phyloP scores from a whole-genome alignment of 2,113 vertebrate genomes.

The Tenebrosternarchus preto region DNA sequence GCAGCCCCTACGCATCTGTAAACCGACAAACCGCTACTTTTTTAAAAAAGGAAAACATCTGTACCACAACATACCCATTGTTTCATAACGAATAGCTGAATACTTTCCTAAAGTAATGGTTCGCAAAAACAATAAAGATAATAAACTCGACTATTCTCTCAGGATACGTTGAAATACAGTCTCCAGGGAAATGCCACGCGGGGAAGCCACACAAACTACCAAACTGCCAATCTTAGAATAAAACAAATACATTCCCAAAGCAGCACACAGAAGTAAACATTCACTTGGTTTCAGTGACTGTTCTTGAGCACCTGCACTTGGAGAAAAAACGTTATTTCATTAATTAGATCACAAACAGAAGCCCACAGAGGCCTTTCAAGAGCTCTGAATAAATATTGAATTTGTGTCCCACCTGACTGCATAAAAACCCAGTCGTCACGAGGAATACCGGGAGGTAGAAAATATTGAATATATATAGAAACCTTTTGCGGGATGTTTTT shows the following conservation, averaged over 20 bases:
- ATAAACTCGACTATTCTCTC: slow-evolving; percentile 67
- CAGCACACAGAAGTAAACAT: slow-evolving; percentile 71
- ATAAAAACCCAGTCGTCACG: slow-evolving; percentile 36
- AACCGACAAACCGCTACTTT: neutral
- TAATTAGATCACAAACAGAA: slow-evolving; percentile 75
- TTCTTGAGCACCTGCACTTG: slow-evolving; percentile 72
- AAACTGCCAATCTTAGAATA: slow-evolving; percentile 67
- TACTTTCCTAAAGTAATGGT: neutral
- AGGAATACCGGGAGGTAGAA: slow-evolving; percentile 34
- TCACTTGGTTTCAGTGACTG: slow-evolving; percentile 72
- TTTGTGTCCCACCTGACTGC: slow-evolving; percentile 64
- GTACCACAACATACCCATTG: neutral
- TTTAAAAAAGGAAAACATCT: neutral
- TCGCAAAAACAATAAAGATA: slow-evolving; percentile 67
- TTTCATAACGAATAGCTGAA: no score
- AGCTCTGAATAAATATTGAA: slow-evolving; percentile 71
- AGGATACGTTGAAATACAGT: slow-evolving; percentile 71
- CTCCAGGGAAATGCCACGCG: slow-evolving; percentile 57
- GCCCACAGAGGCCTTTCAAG: slow-evolving; percentile 59
- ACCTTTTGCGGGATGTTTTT: neutral
- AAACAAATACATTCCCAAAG: slow-evolving; percentile 64
- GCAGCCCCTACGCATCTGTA: neutral
- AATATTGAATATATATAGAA: slow-evolving; percentile 28
- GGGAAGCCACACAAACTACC: slow-evolving; percentile 73
- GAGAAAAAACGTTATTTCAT: slow-evolving; percentile 79